Base-by-base conservation (phyloP, 1,140 invertebrate genomes). In the Gerris buenoi region DNA sequence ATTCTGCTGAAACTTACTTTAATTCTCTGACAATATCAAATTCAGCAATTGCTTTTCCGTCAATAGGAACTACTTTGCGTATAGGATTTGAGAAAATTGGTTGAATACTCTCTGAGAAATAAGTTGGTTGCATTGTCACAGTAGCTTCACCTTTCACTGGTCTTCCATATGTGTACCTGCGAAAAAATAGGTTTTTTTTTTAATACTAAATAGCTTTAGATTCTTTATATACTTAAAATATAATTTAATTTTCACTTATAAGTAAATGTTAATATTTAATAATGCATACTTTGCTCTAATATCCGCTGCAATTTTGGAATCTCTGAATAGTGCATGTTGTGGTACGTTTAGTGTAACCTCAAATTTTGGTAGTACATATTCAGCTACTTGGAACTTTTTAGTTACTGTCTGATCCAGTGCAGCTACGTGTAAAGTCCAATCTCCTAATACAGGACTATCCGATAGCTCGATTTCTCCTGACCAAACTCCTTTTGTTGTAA, bases 301-400 rank as follows among this genome's bases (percentile, higher is more conserved):
- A 25, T 87, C 89, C 5, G 87, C 87, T 15, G 81, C 82, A 27
- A 96, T 82, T 62, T 85, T 83, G 25, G 86, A 85, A 66, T 93
- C 87, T 66, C 86, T 87, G 73, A 92, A 88, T 1, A 89, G 87
- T 0, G 88, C 81, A 76, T 93, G 91, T 68, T 88, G 82, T 1
- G 90, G 87, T 0, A 90, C 83, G 63, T 90, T 84, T 25, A 96
- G 83, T 0, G 83, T 82, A 22, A 98, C 89, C 75, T 95, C 85
- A 77, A 95, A 97, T 72, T 95, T 94, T 0, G 95, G 95, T 29
- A 95, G 77, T 27, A 97, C 87, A 76, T 97, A 97, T 78, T 96
- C 90, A 1, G 91, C 90, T 15, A 96, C 88, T 73, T 87, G 81
- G 68, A 96, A 87, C 2, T 77, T 78, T 73, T 88, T 88, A 58